Evolutionary conservation across 1,140 invertebrate species (phyloP).

Genomic region (Agraylea sexmaculata): DNA sequence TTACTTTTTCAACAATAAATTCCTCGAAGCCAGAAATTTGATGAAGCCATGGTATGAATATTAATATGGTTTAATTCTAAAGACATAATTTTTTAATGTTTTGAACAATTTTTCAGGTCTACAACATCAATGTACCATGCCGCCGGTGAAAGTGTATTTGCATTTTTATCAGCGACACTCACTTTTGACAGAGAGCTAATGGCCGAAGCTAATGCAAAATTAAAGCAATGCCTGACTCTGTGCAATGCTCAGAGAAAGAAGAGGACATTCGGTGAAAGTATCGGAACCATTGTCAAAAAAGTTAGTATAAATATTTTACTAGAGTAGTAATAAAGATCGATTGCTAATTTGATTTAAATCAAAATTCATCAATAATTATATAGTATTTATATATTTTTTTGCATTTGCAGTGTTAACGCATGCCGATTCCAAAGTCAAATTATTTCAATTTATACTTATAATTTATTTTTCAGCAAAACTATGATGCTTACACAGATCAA

Average conservation of each 20-base stretch:
- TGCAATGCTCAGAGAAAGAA: slow-evolving; percentile 63
- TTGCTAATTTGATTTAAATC: too few species aligned
- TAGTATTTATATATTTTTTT: slow-evolving; percentile 5
- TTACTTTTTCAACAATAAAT: slow-evolving; percentile 83
- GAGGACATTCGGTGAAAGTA: slow-evolving; percentile 59
- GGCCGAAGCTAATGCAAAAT: slow-evolving; percentile 52
- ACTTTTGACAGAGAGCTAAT: slow-evolving; percentile 81
- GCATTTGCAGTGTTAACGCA: too few species aligned
- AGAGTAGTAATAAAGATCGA: neutral
- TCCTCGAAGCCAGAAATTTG: slow-evolving; percentile 61
- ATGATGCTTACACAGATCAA: slow-evolving; percentile 60
- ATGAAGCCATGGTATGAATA: slow-evolving; percentile 58
- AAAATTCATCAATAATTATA: too few species aligned
- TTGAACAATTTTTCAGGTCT: slow-evolving; percentile 44
- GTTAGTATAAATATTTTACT: slow-evolving; percentile 23
- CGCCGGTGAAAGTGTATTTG: slow-evolving; percentile 77
- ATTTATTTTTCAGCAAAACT: slow-evolving; percentile 48
- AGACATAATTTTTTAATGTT: neutral
- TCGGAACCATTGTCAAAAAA: slow-evolving; percentile 70
- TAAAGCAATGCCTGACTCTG: slow-evolving; percentile 65
- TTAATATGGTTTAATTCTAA: neutral
- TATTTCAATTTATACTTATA: too few species aligned
- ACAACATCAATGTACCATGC: slow-evolving; percentile 84
- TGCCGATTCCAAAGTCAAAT: too few species aligned
- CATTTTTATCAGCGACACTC: slow-evolving; percentile 84